phyloP scores from a whole-genome alignment of 2,113 vertebrate species.

The Elachura formosa region DNA sequence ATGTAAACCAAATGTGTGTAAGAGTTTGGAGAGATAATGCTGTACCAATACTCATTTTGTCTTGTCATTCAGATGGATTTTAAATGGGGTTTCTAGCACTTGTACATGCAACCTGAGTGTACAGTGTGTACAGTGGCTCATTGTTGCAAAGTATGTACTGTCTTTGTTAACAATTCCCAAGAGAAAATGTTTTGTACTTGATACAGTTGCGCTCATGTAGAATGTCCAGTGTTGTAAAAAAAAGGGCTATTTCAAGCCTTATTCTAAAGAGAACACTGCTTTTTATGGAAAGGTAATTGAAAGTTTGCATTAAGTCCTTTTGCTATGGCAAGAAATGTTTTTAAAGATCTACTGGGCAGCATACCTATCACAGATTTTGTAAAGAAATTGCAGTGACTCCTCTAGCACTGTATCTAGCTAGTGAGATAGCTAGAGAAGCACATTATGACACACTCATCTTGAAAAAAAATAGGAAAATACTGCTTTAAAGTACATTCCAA shows the following conservation, averaged over 20 bases:
- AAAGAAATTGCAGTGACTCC: neutral
- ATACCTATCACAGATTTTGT: neutral
- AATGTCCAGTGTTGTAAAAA: neutral
- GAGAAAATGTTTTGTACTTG: neutral
- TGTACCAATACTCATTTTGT: neutral
- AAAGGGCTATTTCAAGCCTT: neutral
- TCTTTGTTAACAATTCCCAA: neutral
- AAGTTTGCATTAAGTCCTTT: neutral
- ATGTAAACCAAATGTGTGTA: no score
- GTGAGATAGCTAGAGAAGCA: neutral
- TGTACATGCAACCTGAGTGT: neutral
- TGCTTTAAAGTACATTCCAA: neutral
- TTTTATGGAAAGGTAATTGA: neutral
- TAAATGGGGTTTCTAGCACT: neutral
- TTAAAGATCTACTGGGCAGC: neutral
- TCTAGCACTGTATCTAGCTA: neutral
- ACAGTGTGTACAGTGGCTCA: rapidly evolving
- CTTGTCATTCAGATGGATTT: neutral
- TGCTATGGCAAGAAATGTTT: neutral
- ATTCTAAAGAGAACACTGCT: no score
- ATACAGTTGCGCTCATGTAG: neutral
- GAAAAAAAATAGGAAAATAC: neutral
- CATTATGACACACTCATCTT: neutral
- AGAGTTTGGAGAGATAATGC: neutral
- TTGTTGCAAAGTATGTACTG: neutral